phyloP scores from a whole-genome alignment of 92 coral and sea anemone genomes.

The Hydrozoanthus gracilis region DNA sequence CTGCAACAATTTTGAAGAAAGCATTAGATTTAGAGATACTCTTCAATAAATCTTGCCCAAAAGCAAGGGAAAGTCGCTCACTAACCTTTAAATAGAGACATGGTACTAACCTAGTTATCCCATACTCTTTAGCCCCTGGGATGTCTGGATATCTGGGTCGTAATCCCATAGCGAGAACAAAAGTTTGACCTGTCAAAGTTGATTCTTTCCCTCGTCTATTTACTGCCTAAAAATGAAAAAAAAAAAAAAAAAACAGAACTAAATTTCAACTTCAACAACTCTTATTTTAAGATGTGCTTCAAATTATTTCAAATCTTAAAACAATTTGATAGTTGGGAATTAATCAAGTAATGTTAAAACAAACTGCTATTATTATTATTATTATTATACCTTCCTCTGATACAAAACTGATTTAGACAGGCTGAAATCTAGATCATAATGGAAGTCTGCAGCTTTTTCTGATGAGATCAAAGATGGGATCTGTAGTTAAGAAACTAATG shows the following conservation, averaged over 20 bases:
- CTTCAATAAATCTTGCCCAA: no score
- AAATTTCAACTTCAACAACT: not conserved
- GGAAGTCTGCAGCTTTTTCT: no score
- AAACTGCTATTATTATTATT: no score
- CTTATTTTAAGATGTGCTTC: not conserved
- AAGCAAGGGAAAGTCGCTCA: not conserved
- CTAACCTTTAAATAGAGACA: not conserved
- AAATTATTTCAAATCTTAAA: not conserved
- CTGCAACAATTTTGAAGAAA: no score
- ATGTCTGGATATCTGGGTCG: slow-evolving; percentile 94
- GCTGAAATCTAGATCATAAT: no score
- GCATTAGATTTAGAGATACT: no score
- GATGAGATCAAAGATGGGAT: no score
- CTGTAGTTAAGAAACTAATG: no score
- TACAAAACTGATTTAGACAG: no score
- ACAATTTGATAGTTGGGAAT: not conserved
- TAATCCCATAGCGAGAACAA: slow-evolving; percentile 94
- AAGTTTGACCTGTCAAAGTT: slow-evolving; percentile 80
- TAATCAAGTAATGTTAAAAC: no score
- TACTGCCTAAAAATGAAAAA: slow-evolving; percentile 64
- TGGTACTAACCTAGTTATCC: slow-evolving; percentile 81
- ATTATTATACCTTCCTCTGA: no score
- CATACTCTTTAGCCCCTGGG: slow-evolving; percentile 94
- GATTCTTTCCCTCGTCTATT: slow-evolving; percentile 75
- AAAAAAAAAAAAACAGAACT: not conserved